These are phyloP conservation scores for Actias luna DNA, from an alignment of 2,888 invertebrate species.

Conservation along the genomic window DNA sequence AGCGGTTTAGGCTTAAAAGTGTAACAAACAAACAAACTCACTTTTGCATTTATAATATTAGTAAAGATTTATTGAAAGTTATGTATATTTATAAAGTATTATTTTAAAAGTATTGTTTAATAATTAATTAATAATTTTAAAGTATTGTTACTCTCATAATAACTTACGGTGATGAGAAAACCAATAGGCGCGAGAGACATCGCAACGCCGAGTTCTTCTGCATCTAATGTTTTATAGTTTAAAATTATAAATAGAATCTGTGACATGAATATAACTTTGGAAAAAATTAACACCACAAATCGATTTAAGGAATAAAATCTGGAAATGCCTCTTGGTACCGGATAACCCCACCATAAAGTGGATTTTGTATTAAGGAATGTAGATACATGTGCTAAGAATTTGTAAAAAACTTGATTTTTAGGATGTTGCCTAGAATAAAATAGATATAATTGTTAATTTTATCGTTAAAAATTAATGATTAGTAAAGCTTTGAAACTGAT, in stretches of 20 bases:
- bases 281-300: neutral
- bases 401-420: conserved; percentile 26
- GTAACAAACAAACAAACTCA: too few species aligned
- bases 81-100: too few species aligned
- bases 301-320: neutral
- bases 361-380: conserved; percentile 16
- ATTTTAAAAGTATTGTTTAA: too few species aligned
- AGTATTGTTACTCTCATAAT: too few species aligned
- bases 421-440: conserved; percentile 24
- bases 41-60: too few species aligned
- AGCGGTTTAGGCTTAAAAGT: too few species aligned
- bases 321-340: conserved; percentile 16
- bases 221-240: conserved; percentile 4
- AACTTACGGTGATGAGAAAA: conserved; percentile 17
- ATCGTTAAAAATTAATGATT: too few species aligned
- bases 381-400: conserved; percentile 19
- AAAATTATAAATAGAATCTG: conserved; percentile 7
- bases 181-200: conserved; percentile 14
- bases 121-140: too few species aligned
- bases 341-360: conserved; percentile 19
- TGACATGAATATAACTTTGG: neutral
- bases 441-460: neutral
- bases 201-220: conserved; percentile 3
- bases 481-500: too few species aligned
- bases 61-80: too few species aligned